Evolutionary conservation across 92 coral and sea anemone genomes (phyloP).

Genomic region (Hydrozoanthus gracilis): DNA sequence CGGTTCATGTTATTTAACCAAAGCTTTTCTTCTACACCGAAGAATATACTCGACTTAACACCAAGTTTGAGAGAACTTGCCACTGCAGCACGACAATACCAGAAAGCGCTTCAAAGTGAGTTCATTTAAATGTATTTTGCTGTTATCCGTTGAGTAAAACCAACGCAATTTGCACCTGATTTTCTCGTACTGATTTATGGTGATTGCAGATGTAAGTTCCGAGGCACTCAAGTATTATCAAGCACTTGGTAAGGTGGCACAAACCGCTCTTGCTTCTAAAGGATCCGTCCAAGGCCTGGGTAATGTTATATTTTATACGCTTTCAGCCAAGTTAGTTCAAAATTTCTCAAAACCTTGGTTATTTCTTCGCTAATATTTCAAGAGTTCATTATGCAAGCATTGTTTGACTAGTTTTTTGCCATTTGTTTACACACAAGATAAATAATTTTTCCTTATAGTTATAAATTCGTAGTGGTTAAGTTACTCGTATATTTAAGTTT

Average conservation of each 20-base stretch:
- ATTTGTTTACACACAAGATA: neutral
- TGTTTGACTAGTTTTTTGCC: constrained; percentile 5
- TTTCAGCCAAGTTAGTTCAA: neutral
- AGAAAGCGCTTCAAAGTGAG: constrained; percentile 93
- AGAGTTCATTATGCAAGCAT: neutral
- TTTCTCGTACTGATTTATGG: constrained; percentile 14
- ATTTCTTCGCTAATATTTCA: neutral
- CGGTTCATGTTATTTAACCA: neutral
- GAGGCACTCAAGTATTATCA: constrained; percentile 74
- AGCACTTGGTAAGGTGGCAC: constrained; percentile 83
- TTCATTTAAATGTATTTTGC: neutral
- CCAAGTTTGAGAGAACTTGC: constrained; percentile 88
- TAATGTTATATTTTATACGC: constrained; percentile 28
- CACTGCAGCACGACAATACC: constrained; percentile 81
- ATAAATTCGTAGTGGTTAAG: neutral
- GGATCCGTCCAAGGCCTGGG: constrained; percentile 83
- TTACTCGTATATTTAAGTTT: neutral
- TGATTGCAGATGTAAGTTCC: constrained; percentile 71
- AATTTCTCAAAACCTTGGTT: neutral
- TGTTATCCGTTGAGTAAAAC: neutral
- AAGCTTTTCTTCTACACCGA: constrained; percentile 28
- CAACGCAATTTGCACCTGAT: constrained; percentile 20
- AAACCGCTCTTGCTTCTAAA: constrained; percentile 73
- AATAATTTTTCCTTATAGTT: neutral
- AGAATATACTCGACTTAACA: constrained; percentile 87